phyloP scores from a whole-genome alignment of 2,888 invertebrate genomes.

The Philereme vetulata region DNA sequence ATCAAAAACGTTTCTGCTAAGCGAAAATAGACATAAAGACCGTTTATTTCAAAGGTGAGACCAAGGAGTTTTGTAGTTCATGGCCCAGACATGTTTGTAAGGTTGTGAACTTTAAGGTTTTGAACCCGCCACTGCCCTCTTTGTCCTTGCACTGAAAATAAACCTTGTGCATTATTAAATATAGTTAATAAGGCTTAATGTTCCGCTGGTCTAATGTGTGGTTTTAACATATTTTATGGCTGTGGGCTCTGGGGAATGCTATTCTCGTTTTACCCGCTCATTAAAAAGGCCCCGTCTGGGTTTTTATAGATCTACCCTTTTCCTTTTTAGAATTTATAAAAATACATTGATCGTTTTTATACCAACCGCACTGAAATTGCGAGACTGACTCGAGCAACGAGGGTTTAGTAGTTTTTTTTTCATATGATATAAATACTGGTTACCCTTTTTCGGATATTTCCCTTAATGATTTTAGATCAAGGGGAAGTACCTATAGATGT shows the following conservation, averaged over 20 bases:
- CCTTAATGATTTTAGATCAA: too few species aligned
- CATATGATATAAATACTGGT: too few species aligned
- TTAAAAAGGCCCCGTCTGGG: constrained; percentile 12
- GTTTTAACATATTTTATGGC: constrained; percentile 4
- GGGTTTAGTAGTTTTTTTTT: too few species aligned
- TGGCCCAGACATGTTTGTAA: constrained; percentile 47
- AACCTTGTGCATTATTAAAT: constrained; percentile 18
- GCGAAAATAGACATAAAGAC: constrained; percentile 29
- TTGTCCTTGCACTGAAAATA: constrained; percentile 23
- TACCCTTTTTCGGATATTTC: too few species aligned
- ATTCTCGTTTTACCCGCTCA: constrained; percentile 18
- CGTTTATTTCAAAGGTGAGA: constrained; percentile 38
- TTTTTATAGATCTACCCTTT: not conserved
- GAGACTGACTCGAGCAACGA: too few species aligned
- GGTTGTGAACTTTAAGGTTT: constrained; percentile 33
- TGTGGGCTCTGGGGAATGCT: constrained; percentile 16
- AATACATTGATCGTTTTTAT: too few species aligned
- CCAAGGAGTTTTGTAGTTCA: constrained; percentile 50
- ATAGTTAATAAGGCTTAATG: constrained; percentile 5
- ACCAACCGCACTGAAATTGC: too few species aligned
- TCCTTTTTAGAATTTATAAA: too few species aligned
- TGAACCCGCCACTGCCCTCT: constrained; percentile 8
- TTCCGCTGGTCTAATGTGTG: constrained; percentile 1
- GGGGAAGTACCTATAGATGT: too few species aligned
- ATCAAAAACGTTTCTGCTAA: constrained; percentile 15